Conservation (phyloP, 2,113 vertebrate species). For the Phalacrocorax carbo region DNA sequence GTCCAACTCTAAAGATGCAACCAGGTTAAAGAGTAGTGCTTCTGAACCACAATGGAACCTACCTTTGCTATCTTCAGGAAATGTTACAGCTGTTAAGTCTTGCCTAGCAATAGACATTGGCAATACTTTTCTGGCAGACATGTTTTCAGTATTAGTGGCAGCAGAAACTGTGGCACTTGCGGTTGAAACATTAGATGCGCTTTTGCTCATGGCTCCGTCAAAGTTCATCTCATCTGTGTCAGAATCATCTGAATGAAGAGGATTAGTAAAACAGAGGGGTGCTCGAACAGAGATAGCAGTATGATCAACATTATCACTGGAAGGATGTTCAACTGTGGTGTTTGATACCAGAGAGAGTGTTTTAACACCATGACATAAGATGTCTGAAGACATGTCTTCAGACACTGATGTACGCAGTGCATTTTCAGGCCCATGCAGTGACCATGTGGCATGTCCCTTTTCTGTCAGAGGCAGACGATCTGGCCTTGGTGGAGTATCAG, state of each 20-base stretch:
- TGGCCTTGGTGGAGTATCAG: slow-evolving; percentile 78
- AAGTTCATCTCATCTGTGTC: slow-evolving; percentile 81
- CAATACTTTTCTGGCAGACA: slow-evolving; percentile 83
- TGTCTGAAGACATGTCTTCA: slow-evolving; percentile 45
- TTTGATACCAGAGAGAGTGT: slow-evolving; percentile 61
- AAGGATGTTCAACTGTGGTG: slow-evolving; percentile 38
- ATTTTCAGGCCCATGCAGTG: slow-evolving; percentile 73
- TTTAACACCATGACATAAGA: slow-evolving; percentile 47
- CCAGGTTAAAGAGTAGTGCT: not conserved
- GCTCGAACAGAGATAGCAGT: slow-evolving; percentile 70
- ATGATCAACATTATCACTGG: slow-evolving; percentile 6
- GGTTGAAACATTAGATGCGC: slow-evolving; percentile 78
- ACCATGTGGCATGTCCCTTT: slow-evolving; percentile 79
- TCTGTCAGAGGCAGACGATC: slow-evolving; percentile 86
- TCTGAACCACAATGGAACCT: slow-evolving; percentile 57
- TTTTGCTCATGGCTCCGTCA: slow-evolving; percentile 64
- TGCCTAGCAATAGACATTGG: slow-evolving; percentile 91
- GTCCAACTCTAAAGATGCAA: not conserved
- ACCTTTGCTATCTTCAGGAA: slow-evolving; percentile 81
- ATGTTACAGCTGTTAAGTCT: slow-evolving; percentile 52
- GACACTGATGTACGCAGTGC: not conserved
- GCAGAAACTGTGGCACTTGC: slow-evolving; percentile 85
- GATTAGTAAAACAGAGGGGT: slow-evolving; percentile 94
- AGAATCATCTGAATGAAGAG: slow-evolving; percentile 92
- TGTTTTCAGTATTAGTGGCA: slow-evolving; percentile 72